Evolutionary conservation across 2,888 invertebrate species (phyloP), one percentile per base, ranked within the genome.

Genomic region (Spicauda simplicius): DNA sequence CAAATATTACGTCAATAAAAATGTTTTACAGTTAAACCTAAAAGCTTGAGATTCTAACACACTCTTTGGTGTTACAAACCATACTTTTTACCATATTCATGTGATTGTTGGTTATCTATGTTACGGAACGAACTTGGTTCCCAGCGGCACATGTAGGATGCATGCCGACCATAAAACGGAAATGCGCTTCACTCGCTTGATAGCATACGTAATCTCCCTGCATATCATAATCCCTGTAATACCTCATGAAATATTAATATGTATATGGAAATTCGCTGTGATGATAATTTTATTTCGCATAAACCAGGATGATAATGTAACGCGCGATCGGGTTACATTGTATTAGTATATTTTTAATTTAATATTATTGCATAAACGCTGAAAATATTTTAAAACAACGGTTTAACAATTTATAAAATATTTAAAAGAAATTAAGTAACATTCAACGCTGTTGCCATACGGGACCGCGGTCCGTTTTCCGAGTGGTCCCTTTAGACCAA

Each of bases 161-260:
- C 33, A 52, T 33, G 16, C 33, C 16, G 60, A 18, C 60, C 50
- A 60, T 60, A 60, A 60, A 60, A 60, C 50, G 60, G 60, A 50
- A 60, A 60, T 52, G 60, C 48, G 30, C 50, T 25, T 60, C 60
- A 52, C 52, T 60, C 33, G 60, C 7, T 12, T 60, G 30, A 52
- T 52, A 20, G 20, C 59, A 50, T 52, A 52, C 30, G 33, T 60
- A 50, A 41, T 58, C 20, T 45, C 58, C 4, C 25, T 48, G 58
- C 20, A 45, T 58, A 33, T 56, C 48, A 48, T 58, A 58, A 58
- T 58, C 48, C 58, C 58, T 25, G 45, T 58, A 58, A 20, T 48
- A 58, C 45, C 58, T 25, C n/a, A 58, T 58, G 25, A 48, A 45
- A 58, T 58, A 58, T 58, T 58, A 58, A 58, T 58, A 58, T 5